Base-by-base conservation (phyloP, 2,888 invertebrate species). In the Epiblema foenella region DNA sequence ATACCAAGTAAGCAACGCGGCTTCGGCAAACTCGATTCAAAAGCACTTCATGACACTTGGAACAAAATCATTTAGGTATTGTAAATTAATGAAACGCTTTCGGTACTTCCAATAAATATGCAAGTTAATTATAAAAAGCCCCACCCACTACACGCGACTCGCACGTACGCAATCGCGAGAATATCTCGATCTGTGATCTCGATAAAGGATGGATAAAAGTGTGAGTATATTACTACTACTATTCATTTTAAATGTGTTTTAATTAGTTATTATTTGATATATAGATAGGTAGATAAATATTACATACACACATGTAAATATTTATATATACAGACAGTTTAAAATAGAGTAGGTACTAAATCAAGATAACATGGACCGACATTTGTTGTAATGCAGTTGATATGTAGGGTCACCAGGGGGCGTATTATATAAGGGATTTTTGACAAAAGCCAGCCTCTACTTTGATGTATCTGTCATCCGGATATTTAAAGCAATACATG, bases 341-440 rank as follows among this genome's bases (percentile, higher is more conserved):
- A 29, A 46, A 29, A 62, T 33, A 51, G 29, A 42, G 24, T n/a
- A 15, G 20, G 37, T 52, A 39, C 9, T n/a, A 8, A 52, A 52
- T 15, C 4, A 9, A 37, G 4, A 15, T 24, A 54, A 10, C 24
- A 49, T 20, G 46, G 7, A 18, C 4, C 8, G 15, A 63, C 18
- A 37, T 20, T 15, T 12, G 12, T 20, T 24, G 37, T 39, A 24
- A 20, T 33, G 52, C 37, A 17, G 51, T 39, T 54, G 64, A 64
- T 64, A 64, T 64, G 64, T 64, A 18, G 39, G 10, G 10, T 15
- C 29, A n/a, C 29, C 9, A 56, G 7, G 46, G 42, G 42, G 1
- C 4, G 24, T 24, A 24, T 24, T 24, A 1, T 4, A 24, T 24
- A 1, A 1, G 24, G 1, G 24, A 4, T 24, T 3, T 24, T 24